These are phyloP conservation scores for Drosophila fungiperda DNA, from an alignment of 2,888 invertebrate species.

Conservation along the genomic window DNA sequence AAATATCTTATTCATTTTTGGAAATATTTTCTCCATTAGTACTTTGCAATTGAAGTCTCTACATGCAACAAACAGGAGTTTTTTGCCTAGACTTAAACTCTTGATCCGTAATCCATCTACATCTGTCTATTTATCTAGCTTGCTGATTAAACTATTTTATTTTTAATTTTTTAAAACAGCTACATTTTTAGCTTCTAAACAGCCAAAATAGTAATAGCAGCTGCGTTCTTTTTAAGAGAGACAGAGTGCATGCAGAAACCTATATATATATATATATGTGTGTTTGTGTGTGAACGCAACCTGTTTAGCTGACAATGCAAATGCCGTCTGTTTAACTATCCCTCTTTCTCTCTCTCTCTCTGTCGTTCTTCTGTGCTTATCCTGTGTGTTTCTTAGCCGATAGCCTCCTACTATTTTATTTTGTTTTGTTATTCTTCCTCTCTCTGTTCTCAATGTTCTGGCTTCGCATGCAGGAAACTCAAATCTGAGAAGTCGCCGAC, in stretches of 20 bases:
- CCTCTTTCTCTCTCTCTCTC: not conserved
- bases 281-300: constrained; percentile 26
- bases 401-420: constrained; percentile 48
- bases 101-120: not conserved
- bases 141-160: no score
- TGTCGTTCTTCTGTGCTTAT: constrained; percentile 7
- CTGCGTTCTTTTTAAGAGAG: not conserved
- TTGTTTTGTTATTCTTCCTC: not conserved
- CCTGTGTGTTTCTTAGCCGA: constrained; percentile 37
- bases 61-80: no score
- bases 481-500: constrained; percentile 49
- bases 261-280: not conserved
- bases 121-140: not conserved
- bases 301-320: constrained; percentile 44
- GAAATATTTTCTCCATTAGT: no score
- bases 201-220: not conserved
- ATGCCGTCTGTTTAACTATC: constrained; percentile 11
- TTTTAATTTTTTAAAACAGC: not conserved
- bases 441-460: constrained; percentile 29
- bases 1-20: no score
- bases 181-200: not conserved
- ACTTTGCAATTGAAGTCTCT: no score
- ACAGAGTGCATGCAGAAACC: constrained; percentile 1
- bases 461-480: constrained; percentile 57
- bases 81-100: not conserved